Evolutionary conservation across 2,797 vertebrate species (phyloP), one percentile per base, ranked within the genome.

Genomic region (Sebastes flavidus): DNA sequence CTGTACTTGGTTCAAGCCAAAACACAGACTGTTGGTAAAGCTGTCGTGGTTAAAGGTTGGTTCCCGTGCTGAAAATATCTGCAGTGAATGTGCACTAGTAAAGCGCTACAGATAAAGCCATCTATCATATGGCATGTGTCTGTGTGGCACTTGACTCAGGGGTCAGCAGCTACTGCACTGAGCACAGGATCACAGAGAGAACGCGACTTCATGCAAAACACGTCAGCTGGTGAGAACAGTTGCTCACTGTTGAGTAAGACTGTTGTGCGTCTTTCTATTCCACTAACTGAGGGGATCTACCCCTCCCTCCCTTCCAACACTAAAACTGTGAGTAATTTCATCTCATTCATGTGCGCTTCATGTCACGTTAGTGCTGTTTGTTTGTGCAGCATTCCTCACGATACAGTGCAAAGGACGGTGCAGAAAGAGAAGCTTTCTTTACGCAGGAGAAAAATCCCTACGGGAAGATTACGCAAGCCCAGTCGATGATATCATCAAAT

Each of bases 401-500:
- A 81, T 68, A 69, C 56, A 38, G 62, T 63, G 86, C 71, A 81
- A 72, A 81, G 55, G 61, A 76, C 18, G 52, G 52, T 36, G 38
- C 25, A 78, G 74, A 78, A 61, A 81, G 76, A 73, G 69, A 82
- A 75, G 2, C 66, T 81, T 67, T 92, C 79, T 87, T 75, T 87
- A 67, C 29, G 22, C 72, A 56, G 56, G 70, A 82, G 79, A 90
- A 89, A 91, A 82, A 65, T 77, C 88, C 90, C 90, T 87, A 75
- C 1, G 84, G 91, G 88, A 76, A 88, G 90, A 92, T 92, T 93
- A 91, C 24, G 75, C 87, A 93, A 91, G 88, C 75, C 42, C 14
- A 59, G 81, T 73, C 52, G 70, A 89, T 90, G 88, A 91, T 90
- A 92, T 93, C 90, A 93, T 90, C 87, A 90, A 90, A 92, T 89